These are phyloP conservation scores for Heterochromis multidens DNA, from an alignment of 2,113 vertebrate genomes.

Conservation along the genomic window DNA sequence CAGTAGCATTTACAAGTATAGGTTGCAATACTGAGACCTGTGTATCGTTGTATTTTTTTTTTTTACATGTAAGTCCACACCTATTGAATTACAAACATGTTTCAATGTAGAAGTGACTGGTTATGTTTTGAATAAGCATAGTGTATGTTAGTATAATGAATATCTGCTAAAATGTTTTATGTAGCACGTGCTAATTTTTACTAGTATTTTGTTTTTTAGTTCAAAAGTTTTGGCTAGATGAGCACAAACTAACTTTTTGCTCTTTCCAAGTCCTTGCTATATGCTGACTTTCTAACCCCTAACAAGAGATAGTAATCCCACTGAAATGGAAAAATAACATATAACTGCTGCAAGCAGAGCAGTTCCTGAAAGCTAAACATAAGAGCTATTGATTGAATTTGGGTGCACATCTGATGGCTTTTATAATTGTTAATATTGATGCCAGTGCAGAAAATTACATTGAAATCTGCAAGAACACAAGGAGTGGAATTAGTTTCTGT, in stretches of 20 bases:
- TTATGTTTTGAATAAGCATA: neutral
- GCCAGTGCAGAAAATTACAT: conserved; percentile 23
- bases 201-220: neutral
- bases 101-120: neutral
- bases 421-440: conserved; percentile 60
- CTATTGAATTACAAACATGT: neutral
- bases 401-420: conserved; percentile 35
- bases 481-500: conserved; percentile 32
- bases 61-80: neutral
- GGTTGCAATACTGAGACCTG: neutral
- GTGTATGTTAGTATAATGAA: neutral
- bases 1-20: neutral
- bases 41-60: neutral
- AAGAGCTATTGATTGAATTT: conserved; percentile 53
- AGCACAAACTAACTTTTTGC: neutral
- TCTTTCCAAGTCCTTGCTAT: neutral
- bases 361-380: conserved; percentile 45
- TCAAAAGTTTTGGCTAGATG: neutral
- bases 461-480: conserved; percentile 43
- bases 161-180: neutral
- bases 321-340: conserved; percentile 34
- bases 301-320: conserved; percentile 11
- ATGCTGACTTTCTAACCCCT: neutral
- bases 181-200: neutral
- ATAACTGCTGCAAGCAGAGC: conserved; percentile 18